Base-by-base conservation (phyloP, 2,797 vertebrate species). In the Catostomus latipinnis region DNA sequence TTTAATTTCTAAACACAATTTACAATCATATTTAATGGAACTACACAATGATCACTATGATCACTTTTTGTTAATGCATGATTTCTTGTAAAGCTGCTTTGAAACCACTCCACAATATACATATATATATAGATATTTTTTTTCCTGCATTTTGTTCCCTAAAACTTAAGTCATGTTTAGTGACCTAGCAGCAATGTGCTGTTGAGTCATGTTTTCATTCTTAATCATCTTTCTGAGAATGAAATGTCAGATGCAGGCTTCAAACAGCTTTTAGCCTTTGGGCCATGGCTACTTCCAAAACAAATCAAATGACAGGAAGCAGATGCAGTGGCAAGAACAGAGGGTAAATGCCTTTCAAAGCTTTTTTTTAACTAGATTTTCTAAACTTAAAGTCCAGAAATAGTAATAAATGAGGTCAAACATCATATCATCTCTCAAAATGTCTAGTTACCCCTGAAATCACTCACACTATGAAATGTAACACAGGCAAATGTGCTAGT, bases 191-290 rank as follows among this genome's bases (percentile, higher is more conserved):
- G 70, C 1, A 49, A 78, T 78, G 82, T 82, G 56, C 57, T 68
- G 53, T 78, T 81, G 83, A 81, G 70, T 84, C 80, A 82, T 71
- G 81, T 75, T 65, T 80, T 86, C 82, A 78, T 54, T 76, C 78
- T 76, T 78, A 71, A 79, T 86, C 75, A 86, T 78, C 63, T 75
- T 71, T 53, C 72, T 62, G 63, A 60, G 69, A 69, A 66, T 52
- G 78, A 84, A 84, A 86, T 83, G 83, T 84, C 85, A 84, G 78
- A 71, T 8, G 74, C 74, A 71, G 69, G 63, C 77, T 75, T 75
- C 16, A 78, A 74, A 86, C 85, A 86, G 78, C 46, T 86, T 83
- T 63, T 56, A 18, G 78, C 83, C 85, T 73, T 69, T 74, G 81
- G 78, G 71, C 10, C 68, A 76, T 63, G 77, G 82, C 84, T 83